A percentile compares a stretch with the other conserved stretches of the same genome.
Evolutionary conservation across 2,113 vertebrate species (phyloP).

Genomic region (Variabilichromis moorii): DNA sequence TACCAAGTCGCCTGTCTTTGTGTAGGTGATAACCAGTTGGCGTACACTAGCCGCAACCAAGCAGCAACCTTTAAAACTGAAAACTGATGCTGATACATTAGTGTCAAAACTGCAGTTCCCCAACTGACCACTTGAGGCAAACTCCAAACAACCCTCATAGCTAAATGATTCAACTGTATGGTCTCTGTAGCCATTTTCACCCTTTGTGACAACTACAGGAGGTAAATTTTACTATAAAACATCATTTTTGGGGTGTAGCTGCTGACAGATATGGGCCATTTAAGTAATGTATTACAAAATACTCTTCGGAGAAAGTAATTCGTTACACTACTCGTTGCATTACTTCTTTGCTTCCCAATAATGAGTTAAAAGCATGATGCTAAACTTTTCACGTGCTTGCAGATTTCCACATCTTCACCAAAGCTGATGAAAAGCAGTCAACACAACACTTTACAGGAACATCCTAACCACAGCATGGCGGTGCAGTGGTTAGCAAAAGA

Average conservation of each 20-base stretch:
- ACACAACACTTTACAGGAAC: neutral
- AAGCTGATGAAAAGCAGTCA: neutral
- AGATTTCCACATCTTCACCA: neutral
- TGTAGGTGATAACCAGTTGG: neutral
- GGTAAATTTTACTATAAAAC: neutral
- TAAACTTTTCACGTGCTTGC: neutral
- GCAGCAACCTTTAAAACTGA: neutral
- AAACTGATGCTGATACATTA: neutral
- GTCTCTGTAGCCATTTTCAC: neutral
- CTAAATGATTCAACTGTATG: neutral
- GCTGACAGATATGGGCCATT: neutral
- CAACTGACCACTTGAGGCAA: neutral
- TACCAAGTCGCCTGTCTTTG: neutral
- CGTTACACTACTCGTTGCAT: fast-evolving
- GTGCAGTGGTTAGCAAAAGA: neutral
- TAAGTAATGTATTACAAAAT: neutral
- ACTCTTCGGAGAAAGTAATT: fast-evolving
- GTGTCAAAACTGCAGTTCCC: neutral
- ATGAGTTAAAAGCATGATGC: neutral
- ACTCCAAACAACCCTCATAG: neutral
- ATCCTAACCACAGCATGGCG: neutral
- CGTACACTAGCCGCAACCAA: neutral
- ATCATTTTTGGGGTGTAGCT: fast-evolving
- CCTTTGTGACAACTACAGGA: neutral
- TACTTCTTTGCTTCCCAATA: neutral